Evolutionary conservation across 2,113 vertebrate genomes (phyloP).

Genomic region (Maccullochella peelii): DNA sequence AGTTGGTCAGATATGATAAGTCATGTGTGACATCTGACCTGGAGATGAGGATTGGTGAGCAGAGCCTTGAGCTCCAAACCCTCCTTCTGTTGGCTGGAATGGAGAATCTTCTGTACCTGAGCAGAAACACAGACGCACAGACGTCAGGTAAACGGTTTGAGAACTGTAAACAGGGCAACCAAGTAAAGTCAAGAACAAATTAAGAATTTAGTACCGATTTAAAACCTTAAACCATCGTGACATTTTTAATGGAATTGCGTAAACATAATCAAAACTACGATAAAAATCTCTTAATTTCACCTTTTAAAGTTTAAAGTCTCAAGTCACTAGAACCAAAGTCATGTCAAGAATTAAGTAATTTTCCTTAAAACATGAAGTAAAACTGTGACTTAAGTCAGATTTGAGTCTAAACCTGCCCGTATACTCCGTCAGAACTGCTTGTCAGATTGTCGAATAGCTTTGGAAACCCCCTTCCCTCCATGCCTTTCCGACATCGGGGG

Average conservation of each 20-base stretch:
- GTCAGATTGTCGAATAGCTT: no score
- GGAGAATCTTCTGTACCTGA: slow-evolving; percentile 93
- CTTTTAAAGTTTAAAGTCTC: not conserved
- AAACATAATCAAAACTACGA: not conserved
- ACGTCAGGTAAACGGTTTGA: slow-evolving; percentile 11
- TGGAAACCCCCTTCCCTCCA: no score
- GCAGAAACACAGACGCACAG: slow-evolving; percentile 37
- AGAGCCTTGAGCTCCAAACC: slow-evolving; percentile 91
- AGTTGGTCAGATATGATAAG: slow-evolving; percentile 9
- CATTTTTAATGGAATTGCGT: no score
- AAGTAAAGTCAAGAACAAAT: not conserved
- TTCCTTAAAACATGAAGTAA: not conserved
- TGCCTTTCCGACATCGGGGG: no score
- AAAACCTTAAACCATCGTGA: not conserved
- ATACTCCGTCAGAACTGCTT: no score
- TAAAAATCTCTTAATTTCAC: not conserved
- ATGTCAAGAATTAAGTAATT: not conserved
- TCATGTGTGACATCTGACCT: slow-evolving; percentile 83
- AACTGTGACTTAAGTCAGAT: not conserved
- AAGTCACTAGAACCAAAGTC: not conserved
- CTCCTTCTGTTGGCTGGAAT: slow-evolving; percentile 90
- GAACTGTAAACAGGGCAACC: not conserved
- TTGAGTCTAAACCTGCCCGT: not conserved
- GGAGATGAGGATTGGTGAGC: slow-evolving; percentile 91
- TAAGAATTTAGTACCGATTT: not conserved